Evolutionary conservation across 2,888 invertebrate genomes (phyloP).

Genomic region (Calliphora vomitoria): DNA sequence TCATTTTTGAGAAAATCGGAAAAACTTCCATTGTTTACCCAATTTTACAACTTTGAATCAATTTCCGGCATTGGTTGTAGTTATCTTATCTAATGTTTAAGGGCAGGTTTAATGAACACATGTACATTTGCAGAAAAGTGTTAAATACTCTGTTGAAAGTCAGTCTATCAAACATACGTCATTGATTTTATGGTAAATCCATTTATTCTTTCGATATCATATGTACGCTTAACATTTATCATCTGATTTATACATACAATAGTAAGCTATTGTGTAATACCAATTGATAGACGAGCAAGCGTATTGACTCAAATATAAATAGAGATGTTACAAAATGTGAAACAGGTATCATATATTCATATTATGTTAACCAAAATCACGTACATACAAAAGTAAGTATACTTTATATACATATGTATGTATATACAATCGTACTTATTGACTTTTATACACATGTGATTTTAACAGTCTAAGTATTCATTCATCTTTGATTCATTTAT

Average conservation of each 20-base stretch:
- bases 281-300: slow-evolving; percentile 35
- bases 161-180: slow-evolving; percentile 10
- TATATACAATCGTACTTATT: background rate
- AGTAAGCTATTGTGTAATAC: slow-evolving; percentile 49
- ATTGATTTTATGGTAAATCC: slow-evolving; percentile 47
- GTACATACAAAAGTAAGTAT: background rate
- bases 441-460: background rate
- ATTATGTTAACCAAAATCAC: background rate
- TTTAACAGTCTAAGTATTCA: too few species aligned
- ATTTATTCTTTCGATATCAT: slow-evolving; percentile 33
- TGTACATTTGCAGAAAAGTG: background rate
- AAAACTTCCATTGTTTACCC: too few species aligned
- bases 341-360: slow-evolving; percentile 4
- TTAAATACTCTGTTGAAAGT: slow-evolving; percentile 31
- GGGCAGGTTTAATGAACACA: background rate
- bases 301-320: slow-evolving; percentile 5
- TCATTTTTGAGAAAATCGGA: too few species aligned
- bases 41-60: too few species aligned
- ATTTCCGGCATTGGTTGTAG: too few species aligned
- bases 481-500: background rate
- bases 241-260: slow-evolving; percentile 53
- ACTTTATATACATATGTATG: too few species aligned
- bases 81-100: too few species aligned
- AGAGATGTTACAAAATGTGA: slow-evolving; percentile 16
- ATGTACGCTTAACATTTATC: slow-evolving; percentile 23